These are phyloP conservation scores for Raja brachyura DNA, from an alignment of 2,113 vertebrate species.

Conservation along the genomic window DNA sequence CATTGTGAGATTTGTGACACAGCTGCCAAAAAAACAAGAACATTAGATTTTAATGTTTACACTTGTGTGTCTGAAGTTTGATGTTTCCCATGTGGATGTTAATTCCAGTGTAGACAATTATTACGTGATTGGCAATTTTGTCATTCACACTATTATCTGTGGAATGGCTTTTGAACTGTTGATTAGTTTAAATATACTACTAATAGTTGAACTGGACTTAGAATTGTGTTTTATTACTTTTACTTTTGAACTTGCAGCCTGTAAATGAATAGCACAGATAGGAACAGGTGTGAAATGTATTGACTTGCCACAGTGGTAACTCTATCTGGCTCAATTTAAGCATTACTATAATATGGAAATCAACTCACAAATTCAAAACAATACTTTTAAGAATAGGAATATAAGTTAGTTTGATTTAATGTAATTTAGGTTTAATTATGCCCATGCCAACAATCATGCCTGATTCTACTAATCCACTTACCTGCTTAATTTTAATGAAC, in stretches of 20 bases:
- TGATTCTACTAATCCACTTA: too few species aligned
- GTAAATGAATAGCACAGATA: not conserved
- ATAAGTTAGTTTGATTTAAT: too few species aligned
- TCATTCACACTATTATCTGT: not conserved
- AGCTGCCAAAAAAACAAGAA: slow-evolving; percentile 57
- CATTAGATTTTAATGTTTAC: slow-evolving; percentile 58
- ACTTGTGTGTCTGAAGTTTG: slow-evolving; percentile 41
- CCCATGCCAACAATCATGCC: too few species aligned
- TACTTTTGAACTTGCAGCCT: not conserved
- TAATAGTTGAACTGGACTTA: not conserved
- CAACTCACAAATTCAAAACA: slow-evolving; percentile 2
- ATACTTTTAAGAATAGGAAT: not conserved
- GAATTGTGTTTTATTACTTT: not conserved
- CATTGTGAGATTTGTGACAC: slow-evolving; percentile 56
- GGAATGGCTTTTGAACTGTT: not conserved
- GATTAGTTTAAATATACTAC: too few species aligned
- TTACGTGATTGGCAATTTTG: not conserved
- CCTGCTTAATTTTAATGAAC: not conserved
- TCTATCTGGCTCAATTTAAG: not conserved
- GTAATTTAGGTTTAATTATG: too few species aligned
- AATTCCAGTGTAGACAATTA: not conserved
- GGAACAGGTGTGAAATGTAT: not conserved
- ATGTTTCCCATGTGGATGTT: not conserved
- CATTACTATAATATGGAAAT: not conserved
- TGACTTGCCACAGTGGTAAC: not conserved